These are phyloP conservation scores for Drosophila sp. DNA, from an alignment of 1,140 invertebrate species.

Conservation along the genomic window DNA sequence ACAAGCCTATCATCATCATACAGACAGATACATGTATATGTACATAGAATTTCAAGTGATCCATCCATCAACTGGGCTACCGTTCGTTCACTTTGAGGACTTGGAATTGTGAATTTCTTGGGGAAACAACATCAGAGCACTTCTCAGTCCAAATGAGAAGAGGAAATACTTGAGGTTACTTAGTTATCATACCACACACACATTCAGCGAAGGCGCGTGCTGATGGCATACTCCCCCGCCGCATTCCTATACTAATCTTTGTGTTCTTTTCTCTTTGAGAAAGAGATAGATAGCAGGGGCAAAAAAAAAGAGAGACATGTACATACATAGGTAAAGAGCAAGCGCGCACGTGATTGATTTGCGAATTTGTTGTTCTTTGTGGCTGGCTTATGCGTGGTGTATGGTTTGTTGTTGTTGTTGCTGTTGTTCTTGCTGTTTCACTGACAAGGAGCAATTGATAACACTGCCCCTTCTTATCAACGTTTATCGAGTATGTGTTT, in stretches of 20 bases:
- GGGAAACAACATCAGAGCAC: neutral
- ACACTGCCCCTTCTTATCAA: slow-evolving; percentile 54
- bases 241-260: neutral
- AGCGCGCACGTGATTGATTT: slow-evolving; percentile 52
- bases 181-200: slow-evolving; percentile 14
- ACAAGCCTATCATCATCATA: neutral
- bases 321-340: neutral
- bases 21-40: neutral
- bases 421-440: slow-evolving; percentile 27
- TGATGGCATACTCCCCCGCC: slow-evolving; percentile 6
- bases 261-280: neutral
- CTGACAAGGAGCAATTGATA: slow-evolving; percentile 52
- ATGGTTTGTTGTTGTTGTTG: slow-evolving; percentile 12
- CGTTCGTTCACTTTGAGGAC: neutral
- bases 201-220: slow-evolving; percentile 33
- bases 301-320: slow-evolving; percentile 10
- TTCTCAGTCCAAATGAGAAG: slow-evolving; percentile 14
- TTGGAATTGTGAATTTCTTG: slow-evolving; percentile 7
- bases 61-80: slow-evolving; percentile 7
- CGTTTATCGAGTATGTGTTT: slow-evolving; percentile 45
- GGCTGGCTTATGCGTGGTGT: slow-evolving; percentile 22
- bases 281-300: neutral
- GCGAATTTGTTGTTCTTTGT: slow-evolving; percentile 33
- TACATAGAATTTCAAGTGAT: neutral
- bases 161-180: slow-evolving; percentile 30